Evolutionary conservation across 2,797 vertebrate species (phyloP), one percentile per base, ranked within the genome.

Genomic region (Tragelaphus oryx): DNA sequence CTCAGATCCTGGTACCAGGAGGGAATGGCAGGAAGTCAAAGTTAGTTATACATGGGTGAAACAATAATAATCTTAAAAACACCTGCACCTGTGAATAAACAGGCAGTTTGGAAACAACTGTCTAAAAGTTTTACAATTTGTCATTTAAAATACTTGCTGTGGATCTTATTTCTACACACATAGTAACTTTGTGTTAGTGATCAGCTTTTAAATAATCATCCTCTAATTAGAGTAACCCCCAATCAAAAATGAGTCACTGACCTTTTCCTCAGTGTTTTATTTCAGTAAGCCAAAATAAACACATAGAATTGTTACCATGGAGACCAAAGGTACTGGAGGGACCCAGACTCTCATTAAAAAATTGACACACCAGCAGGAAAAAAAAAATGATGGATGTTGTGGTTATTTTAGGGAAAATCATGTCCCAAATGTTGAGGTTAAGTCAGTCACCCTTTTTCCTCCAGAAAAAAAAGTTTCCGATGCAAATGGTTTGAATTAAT

Each of bases 31-130:
- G 94, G 92, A 91, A 98, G 92, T 98, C 97, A 97, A 98, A 96
- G 97, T 98, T 96, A 71, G 97, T 97, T 98, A 97, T 97, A 98
- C 97, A 97, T 96, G 97, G 97, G 96, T 97, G 97, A 98, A 98
- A 98, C 94, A 98, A 98, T 97, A 98, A 98, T 98, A 98, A 98
- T 95, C 97, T 90, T 95, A 24, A 95, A 97, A 97, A 97, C 96
- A 97, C 98, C 97, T 98, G 98, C 97, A 98, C 96, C 97, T 98
- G 98, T 91, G 97, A 98, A 98, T 97, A 98, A 97, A 95, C 82
- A 97, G 96, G 96, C 97, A 97, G 41, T 97, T 95, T 96, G 7
- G 52, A 96, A 97, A 97, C 96, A 96, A 93, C 85, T 75, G 18
- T 75, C 87, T 96, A 93, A 95, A 91, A 91, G 76, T 97, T 97